Evolutionary conservation across 2,888 invertebrate species (phyloP).

Genomic region (Torymus tubicola): DNA sequence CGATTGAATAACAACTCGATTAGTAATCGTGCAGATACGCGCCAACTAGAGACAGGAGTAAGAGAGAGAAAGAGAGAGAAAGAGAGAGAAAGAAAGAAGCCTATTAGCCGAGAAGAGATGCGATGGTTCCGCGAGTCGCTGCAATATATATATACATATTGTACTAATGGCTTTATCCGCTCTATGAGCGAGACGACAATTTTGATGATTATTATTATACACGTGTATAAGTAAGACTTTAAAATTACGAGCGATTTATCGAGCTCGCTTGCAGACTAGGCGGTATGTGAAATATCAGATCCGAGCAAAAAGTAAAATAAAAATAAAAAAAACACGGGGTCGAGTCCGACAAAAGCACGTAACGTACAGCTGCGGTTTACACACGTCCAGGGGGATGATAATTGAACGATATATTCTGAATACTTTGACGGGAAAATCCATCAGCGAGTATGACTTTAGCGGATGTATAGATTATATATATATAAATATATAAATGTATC

Average conservation of each 20-base stretch:
- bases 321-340: background rate
- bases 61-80: background rate
- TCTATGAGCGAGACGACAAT: constrained; percentile 34
- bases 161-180: constrained; percentile 28
- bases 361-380: background rate
- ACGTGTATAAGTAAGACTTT: constrained; percentile 18
- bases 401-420: background rate
- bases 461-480: too few relatives aligned
- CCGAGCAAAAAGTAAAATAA: constrained; percentile 20
- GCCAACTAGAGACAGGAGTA: constrained; percentile 12
- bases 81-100: constrained; percentile 26
- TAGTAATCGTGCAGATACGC: constrained; percentile 3
- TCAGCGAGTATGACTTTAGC: too few relatives aligned
- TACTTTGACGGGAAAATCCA: background rate
- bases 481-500: too few relatives aligned
- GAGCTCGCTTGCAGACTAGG: background rate
- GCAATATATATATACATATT: too few relatives aligned
- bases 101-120: constrained; percentile 34
- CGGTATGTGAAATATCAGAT: constrained; percentile 4
- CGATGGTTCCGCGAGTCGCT: constrained; percentile 22
- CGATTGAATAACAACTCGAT: background rate
- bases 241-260: background rate
- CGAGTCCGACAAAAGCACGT: too few relatives aligned
- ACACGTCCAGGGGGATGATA: background rate
- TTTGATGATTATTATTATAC: constrained; percentile 27